These are phyloP conservation scores for Epistrophe grossulariae DNA, from an alignment of 2,888 invertebrate species.

Conservation along the genomic window DNA sequence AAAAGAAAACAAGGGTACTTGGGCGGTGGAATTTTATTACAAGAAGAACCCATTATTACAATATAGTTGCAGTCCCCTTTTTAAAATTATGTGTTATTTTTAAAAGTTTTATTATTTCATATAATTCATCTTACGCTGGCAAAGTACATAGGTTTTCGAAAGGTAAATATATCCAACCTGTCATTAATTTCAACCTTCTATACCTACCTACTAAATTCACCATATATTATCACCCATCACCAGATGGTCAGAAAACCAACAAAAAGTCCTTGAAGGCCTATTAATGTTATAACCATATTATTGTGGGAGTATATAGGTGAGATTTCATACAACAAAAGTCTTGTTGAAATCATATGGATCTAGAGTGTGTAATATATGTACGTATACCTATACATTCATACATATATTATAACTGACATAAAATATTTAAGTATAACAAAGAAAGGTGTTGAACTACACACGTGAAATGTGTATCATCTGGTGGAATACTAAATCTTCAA, in stretches of 20 bases:
- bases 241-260: slow-evolving; percentile 20
- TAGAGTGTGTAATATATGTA: neutral
- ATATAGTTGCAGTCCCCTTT: neutral
- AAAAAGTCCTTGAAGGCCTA: slow-evolving; percentile 14
- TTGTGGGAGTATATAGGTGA: neutral
- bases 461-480: slow-evolving; percentile 31
- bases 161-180: neutral
- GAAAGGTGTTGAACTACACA: slow-evolving; percentile 16
- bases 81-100: slow-evolving; percentile 2
- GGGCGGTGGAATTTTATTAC: too few relatives aligned
- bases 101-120: neutral
- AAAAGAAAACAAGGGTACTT: too few relatives aligned
- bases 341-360: too few relatives aligned
- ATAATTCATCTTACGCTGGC: neutral
- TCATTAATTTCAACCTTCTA: slow-evolving; percentile 13
- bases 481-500: slow-evolving; percentile 21
- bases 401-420: slow-evolving; percentile 26
- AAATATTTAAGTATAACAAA: slow-evolving; percentile 15
- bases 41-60: too few relatives aligned
- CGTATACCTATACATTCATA: neutral
- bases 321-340: neutral
- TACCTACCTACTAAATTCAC: neutral
- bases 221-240: slow-evolving; percentile 15
- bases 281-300: slow-evolving; percentile 2
- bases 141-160: neutral